Evolutionary conservation across 1,140 invertebrate species (phyloP).

Genomic region (Listronotus oregonensis): DNA sequence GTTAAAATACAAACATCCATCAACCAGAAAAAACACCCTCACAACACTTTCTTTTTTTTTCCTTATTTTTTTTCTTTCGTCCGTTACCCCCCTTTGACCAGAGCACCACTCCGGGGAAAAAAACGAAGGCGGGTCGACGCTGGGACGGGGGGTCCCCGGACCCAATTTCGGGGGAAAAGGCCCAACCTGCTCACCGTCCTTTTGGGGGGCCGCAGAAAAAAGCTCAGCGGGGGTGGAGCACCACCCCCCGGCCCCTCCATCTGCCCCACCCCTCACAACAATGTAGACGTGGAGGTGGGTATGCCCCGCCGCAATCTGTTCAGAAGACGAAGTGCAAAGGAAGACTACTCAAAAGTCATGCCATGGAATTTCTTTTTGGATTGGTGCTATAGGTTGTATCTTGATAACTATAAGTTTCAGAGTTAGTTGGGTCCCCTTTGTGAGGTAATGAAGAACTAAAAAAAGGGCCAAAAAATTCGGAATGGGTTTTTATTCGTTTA

Average conservation of each 20-base stretch:
- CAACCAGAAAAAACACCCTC: not conserved
- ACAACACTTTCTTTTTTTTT: conserved; percentile 22
- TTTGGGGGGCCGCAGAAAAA: conserved; percentile 40
- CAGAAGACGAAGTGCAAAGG: conserved; percentile 70
- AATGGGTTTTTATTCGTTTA: too few relatives aligned
- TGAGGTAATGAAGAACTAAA: too few relatives aligned
- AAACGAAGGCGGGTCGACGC: conserved; percentile 56
- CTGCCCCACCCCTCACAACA: conserved; percentile 59
- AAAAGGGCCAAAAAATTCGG: too few relatives aligned
- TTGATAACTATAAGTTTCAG: too few relatives aligned
- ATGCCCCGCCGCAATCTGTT: conserved; percentile 42
- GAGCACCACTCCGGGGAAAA: conserved; percentile 57
- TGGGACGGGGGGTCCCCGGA: conserved; percentile 53
- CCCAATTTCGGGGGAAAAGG: conserved; percentile 46
- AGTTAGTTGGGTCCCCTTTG: too few relatives aligned
- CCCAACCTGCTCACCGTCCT: conserved; percentile 15
- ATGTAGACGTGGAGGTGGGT: conserved; percentile 70
- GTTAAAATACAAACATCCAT: too few relatives aligned
- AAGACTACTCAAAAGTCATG: conserved; percentile 93
- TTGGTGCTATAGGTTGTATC: conserved; percentile 93
- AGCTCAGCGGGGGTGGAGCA: conserved; percentile 34
- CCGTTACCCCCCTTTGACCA: conserved; percentile 42
- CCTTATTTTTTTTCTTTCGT: conserved; percentile 26
- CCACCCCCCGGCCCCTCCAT: conserved; percentile 27
- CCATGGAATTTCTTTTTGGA: conserved; percentile 94